phyloP scores from a whole-genome alignment of 2,797 vertebrate species.

The Ispidina lecontei region DNA sequence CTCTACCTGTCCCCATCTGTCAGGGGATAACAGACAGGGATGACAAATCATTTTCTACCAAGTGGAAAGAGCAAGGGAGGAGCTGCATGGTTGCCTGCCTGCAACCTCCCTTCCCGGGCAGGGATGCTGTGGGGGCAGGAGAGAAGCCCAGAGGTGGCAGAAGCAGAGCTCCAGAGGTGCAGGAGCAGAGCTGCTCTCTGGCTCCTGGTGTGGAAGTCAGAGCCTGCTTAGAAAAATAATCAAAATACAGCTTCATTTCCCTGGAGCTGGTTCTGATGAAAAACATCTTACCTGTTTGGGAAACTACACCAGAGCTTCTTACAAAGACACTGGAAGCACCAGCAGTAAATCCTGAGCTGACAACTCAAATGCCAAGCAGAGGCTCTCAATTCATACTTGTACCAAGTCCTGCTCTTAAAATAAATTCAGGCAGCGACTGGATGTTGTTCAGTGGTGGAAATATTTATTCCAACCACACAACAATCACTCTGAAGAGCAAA shows the following conservation, averaged over 20 bases:
- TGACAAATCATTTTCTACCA: background rate
- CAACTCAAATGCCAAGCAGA: background rate
- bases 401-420: conserved; percentile 32
- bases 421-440: conserved; percentile 10
- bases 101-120: too few species aligned
- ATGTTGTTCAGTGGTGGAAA: conserved; percentile 11
- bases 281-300: conserved; percentile 4
- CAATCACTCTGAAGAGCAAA: background rate
- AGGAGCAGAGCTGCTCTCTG: too few species aligned
- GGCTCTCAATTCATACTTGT: background rate
- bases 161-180: too few species aligned
- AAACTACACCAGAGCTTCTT: background rate
- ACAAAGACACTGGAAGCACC: conserved; percentile 11
- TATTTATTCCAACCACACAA: background rate
- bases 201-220: too few species aligned
- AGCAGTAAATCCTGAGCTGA: background rate
- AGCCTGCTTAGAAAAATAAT: background rate
- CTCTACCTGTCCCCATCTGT: too few species aligned
- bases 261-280: background rate
- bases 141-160: too few species aligned
- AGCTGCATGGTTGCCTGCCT: too few species aligned
- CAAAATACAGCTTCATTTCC: background rate
- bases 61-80: background rate
- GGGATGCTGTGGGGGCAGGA: too few species aligned
- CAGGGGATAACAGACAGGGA: background rate